phyloP scores from a whole-genome alignment of 2,113 vertebrate species.

The Coregonus clupeaformis region DNA sequence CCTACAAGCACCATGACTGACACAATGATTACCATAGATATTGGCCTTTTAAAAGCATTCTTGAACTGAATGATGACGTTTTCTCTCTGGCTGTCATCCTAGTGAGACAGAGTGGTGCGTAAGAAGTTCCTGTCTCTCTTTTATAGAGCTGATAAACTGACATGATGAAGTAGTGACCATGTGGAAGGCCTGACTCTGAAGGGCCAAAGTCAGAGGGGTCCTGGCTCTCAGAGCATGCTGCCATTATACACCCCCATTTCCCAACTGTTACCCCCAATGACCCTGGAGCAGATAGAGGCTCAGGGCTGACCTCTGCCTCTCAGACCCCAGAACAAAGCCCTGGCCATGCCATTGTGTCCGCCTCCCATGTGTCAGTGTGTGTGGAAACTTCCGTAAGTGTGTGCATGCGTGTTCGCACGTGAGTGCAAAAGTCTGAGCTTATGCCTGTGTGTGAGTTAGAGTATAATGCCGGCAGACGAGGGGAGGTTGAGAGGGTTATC shows the following conservation, averaged over 20 bases:
- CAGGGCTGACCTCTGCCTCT: slow-evolving; percentile 33
- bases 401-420: not conserved
- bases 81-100: not conserved
- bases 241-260: slow-evolving; percentile 47
- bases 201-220: slow-evolving; percentile 27
- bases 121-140: not conserved
- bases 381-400: not conserved
- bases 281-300: slow-evolving; percentile 30
- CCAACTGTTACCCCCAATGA: slow-evolving; percentile 46
- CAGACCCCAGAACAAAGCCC: slow-evolving; percentile 56
- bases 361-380: slow-evolving; percentile 24
- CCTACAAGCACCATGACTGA: not conserved
- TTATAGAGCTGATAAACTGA: slow-evolving; percentile 17
- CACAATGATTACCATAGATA: not conserved
- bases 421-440: slow-evolving; percentile 4
- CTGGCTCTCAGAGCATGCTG: slow-evolving; percentile 29
- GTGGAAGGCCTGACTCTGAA: slow-evolving; percentile 33
- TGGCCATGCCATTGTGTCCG: slow-evolving; percentile 17
- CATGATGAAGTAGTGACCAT: slow-evolving; percentile 36
- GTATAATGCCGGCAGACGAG: not conserved
- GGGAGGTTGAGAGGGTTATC: not conserved
- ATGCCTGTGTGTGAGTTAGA: not conserved
- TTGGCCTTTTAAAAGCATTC: not conserved
- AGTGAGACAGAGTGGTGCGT: slow-evolving; percentile 12
- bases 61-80: not conserved